Evolutionary conservation across 2,797 vertebrate species (phyloP).

Genomic region (Champsocephalus gunnari): DNA sequence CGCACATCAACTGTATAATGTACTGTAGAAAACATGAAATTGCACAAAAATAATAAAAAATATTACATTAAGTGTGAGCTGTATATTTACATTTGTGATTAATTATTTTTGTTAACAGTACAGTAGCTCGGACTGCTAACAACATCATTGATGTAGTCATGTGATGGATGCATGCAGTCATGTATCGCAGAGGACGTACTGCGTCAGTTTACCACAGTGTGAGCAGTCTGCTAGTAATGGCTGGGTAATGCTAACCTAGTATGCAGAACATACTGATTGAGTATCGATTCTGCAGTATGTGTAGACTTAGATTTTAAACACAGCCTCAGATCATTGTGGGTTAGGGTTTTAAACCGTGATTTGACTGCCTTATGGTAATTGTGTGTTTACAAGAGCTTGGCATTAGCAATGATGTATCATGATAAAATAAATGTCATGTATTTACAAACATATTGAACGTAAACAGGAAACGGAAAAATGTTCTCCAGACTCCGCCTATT

Average conservation of each 20-base stretch:
- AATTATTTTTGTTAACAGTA: neutral
- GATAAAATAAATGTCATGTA: no score
- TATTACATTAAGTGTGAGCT: neutral
- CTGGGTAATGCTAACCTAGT: no score
- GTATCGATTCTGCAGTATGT: no score
- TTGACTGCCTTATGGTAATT: no score
- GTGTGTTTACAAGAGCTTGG: neutral
- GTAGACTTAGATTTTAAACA: no score
- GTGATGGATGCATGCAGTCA: neutral
- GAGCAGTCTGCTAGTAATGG: no score
- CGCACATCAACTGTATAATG: neutral
- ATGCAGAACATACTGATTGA: no score
- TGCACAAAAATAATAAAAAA: neutral
- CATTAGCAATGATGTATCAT: neutral
- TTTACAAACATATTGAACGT: neutral
- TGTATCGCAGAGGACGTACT: neutral
- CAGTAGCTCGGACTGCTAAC: neutral
- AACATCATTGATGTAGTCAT: neutral
- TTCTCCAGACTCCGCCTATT: neutral
- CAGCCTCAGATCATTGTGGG: neutral
- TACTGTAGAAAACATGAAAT: neutral
- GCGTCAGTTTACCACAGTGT: no score
- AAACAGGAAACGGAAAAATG: neutral
- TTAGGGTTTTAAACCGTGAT: neutral
- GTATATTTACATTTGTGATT: neutral